phyloP scores from a whole-genome alignment of 2,113 vertebrate genomes.

The Addax nasomaculatus region DNA sequence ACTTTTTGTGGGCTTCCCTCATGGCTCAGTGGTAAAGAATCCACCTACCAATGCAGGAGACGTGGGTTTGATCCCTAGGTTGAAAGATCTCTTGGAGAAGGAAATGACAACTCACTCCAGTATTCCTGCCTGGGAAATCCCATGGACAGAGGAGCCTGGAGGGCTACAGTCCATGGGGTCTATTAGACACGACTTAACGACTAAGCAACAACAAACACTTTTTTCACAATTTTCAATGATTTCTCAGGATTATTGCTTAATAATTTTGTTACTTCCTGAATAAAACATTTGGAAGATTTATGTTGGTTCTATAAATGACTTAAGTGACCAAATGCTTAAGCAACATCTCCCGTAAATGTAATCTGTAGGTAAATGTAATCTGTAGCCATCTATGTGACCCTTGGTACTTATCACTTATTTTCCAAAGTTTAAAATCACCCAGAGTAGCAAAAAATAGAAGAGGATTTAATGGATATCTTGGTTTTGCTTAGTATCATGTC shows the following conservation, averaged over 20 bases:
- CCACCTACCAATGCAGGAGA: background rate
- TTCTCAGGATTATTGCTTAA: background rate
- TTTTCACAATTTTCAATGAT: background rate
- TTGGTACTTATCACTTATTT: background rate
- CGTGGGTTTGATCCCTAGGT: background rate
- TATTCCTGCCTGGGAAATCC: background rate
- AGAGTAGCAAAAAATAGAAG: background rate
- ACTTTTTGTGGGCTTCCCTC: background rate
- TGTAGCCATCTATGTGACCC: background rate
- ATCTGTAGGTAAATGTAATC: background rate
- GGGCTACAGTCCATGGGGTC: background rate
- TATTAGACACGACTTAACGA: background rate
- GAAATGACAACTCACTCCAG: background rate
- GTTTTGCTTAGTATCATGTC: background rate
- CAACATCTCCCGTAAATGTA: background rate
- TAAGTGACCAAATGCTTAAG: background rate
- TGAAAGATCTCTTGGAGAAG: background rate
- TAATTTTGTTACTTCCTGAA: background rate
- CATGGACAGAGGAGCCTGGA: background rate
- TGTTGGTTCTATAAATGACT: background rate
- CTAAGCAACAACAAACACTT: background rate
- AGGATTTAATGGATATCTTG: background rate
- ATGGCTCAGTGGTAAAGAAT: background rate
- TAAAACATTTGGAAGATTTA: background rate
- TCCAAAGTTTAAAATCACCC: background rate